These are phyloP conservation scores for Serranus cabrilla DNA, from an alignment of 2,797 vertebrate species.

Conservation along the genomic window DNA sequence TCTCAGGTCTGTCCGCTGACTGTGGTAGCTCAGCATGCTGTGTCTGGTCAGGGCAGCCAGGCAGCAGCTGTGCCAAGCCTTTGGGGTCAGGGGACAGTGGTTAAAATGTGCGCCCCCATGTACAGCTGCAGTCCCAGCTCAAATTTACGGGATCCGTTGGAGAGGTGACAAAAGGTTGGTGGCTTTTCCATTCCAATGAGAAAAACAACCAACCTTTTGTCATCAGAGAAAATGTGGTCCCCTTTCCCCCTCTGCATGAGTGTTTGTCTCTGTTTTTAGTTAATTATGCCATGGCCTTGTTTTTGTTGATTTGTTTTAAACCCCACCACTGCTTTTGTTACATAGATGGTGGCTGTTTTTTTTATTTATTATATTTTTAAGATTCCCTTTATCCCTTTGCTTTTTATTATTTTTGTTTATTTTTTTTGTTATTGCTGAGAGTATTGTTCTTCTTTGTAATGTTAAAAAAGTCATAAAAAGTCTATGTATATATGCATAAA, in stretches of 20 bases:
- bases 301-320: neutral
- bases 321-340: too few species aligned
- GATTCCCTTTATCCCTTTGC: too few species aligned
- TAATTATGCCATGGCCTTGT: neutral
- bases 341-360: too few species aligned
- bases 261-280: neutral
- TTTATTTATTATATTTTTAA: too few species aligned
- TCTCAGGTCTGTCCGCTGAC: slow-evolving; percentile 86
- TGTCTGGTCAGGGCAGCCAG: slow-evolving; percentile 87
- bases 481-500: too few species aligned
- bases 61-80: slow-evolving; percentile 86
- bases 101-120: slow-evolving; percentile 83
- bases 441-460: too few species aligned
- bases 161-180: slow-evolving; percentile 96
- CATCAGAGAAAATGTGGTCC: slow-evolving; percentile 59
- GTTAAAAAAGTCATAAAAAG: too few species aligned
- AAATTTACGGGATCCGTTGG: slow-evolving; percentile 86
- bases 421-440: too few species aligned
- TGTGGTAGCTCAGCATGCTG: slow-evolving; percentile 88
- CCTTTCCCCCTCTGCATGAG: slow-evolving; percentile 17
- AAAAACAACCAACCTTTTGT: slow-evolving; percentile 88
- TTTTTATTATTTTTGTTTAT: too few species aligned
- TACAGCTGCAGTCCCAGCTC: slow-evolving; percentile 80
- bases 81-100: slow-evolving; percentile 86
- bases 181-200: slow-evolving; percentile 86